Evolutionary conservation across 2,888 invertebrate species (phyloP).

Genomic region (Leucoptera coffeella): DNA sequence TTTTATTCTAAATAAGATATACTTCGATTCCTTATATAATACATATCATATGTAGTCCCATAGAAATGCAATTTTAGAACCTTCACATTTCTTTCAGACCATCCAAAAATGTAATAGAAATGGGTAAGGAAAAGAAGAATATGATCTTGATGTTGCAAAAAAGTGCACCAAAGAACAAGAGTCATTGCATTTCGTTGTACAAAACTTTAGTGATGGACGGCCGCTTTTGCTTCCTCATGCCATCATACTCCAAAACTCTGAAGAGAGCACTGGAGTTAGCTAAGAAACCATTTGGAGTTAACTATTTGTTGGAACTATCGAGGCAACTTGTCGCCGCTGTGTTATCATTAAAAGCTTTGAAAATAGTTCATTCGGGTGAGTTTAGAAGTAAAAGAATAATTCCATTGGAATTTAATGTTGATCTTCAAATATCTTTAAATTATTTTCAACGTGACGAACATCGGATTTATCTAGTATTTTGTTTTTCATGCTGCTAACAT

Average conservation of each 20-base stretch:
- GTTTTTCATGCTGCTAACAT: too few species aligned
- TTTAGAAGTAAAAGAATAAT: background rate
- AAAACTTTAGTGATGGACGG: conserved; percentile 10
- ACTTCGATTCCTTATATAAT: too few species aligned
- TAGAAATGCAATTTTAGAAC: too few species aligned
- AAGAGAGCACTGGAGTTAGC: conserved; percentile 10
- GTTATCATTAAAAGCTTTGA: conserved; percentile 13
- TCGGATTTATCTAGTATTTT: too few species aligned
- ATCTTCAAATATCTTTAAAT: background rate
- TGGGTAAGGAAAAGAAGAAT: background rate
- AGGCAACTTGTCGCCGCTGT: conserved; percentile 21
- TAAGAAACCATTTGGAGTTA: conserved; percentile 13
- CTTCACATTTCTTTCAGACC: too few species aligned
- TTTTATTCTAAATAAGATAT: too few species aligned
- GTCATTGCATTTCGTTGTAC: background rate
- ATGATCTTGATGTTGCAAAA: background rate
- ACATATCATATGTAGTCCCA: too few species aligned
- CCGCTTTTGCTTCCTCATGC: conserved; percentile 17
- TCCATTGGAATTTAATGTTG: background rate
- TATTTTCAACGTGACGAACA: too few species aligned
- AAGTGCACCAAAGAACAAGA: background rate
- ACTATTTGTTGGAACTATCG: conserved; percentile 15
- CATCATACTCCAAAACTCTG: conserved; percentile 21
- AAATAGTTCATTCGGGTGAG: conserved; percentile 24
- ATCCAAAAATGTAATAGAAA: too few species aligned